Evolutionary conservation across 2,888 invertebrate genomes (phyloP).

Genomic region (Lepidocyrtoides sp.): DNA sequence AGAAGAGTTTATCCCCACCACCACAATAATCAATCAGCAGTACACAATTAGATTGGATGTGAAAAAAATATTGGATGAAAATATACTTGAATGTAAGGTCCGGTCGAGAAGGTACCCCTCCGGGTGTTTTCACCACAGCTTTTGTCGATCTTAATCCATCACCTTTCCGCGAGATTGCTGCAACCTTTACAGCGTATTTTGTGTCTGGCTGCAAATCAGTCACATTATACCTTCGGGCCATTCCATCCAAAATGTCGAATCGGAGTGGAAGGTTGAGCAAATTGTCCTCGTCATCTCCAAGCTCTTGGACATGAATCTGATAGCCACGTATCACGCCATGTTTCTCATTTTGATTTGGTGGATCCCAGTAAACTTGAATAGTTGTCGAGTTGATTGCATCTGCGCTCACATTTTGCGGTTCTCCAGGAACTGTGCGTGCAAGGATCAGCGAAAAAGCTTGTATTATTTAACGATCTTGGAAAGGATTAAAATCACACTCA

Average conservation of each 20-base stretch:
- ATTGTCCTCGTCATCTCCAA: slow-evolving; percentile 92
- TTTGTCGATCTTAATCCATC: slow-evolving; percentile 97
- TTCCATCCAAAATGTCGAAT: slow-evolving; percentile 94
- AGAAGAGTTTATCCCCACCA: background rate
- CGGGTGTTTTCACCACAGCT: slow-evolving; percentile 95
- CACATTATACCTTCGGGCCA: slow-evolving; percentile 92
- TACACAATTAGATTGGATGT: background rate
- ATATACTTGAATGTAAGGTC: slow-evolving; percentile 93
- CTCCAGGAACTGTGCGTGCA: slow-evolving; percentile 95
- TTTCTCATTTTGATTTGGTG: slow-evolving; percentile 95
- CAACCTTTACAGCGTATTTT: slow-evolving; percentile 97
- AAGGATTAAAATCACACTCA: background rate
- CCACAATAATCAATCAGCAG: no score
- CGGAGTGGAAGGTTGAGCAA: slow-evolving; percentile 95
- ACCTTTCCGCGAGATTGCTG: slow-evolving; percentile 98
- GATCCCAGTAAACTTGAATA: slow-evolving; percentile 97
- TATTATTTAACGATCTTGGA: slow-evolving; percentile 43
- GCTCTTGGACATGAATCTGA: slow-evolving; percentile 93
- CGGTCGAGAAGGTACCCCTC: slow-evolving; percentile 96
- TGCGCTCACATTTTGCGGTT: slow-evolving; percentile 97
- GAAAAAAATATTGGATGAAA: slow-evolving; percentile 1
- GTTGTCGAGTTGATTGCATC: slow-evolving; percentile 98
- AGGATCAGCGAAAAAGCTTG: slow-evolving; percentile 57
- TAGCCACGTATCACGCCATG: slow-evolving; percentile 99
- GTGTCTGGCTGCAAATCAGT: slow-evolving; percentile 98